A percentile compares a stretch with the other conserved stretches of the same genome.
Evolutionary conservation across 2,797 vertebrate species (phyloP).

Genomic region (Hippocampus kuda): DNA sequence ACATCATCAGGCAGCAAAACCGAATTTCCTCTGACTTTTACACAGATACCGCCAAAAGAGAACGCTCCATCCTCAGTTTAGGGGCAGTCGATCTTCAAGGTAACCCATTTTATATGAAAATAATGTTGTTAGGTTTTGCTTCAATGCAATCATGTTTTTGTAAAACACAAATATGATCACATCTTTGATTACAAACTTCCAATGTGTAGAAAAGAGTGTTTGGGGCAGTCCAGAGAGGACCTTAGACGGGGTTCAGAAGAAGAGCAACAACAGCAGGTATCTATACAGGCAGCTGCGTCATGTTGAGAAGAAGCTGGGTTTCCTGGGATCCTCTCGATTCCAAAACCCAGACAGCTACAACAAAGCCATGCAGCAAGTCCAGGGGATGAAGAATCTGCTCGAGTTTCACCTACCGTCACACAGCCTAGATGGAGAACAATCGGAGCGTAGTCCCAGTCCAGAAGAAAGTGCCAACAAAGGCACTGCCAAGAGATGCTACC

Average conservation of each 20-base stretch:
- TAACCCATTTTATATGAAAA: conserved; percentile 31
- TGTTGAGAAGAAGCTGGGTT: conserved; percentile 72
- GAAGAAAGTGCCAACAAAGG: conserved; percentile 35
- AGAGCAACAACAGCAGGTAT: conserved; percentile 65
- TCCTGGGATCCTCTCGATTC: conserved; percentile 72
- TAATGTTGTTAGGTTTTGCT: not conserved
- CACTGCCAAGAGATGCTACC: conserved; percentile 49
- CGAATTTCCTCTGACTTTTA: conserved; percentile 59
- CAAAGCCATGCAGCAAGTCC: conserved; percentile 74
- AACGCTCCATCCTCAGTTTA: conserved; percentile 58
- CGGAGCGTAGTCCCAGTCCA: conserved; percentile 48
- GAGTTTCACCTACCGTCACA: conserved; percentile 51
- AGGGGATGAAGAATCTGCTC: conserved; percentile 74
- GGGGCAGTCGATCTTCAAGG: conserved; percentile 67
- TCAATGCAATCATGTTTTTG: not conserved
- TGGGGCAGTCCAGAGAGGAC: conserved; percentile 53
- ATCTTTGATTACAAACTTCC: not conserved
- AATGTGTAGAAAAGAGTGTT: conserved; percentile 56
- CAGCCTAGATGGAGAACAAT: conserved; percentile 39
- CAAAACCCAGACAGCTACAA: conserved; percentile 66
- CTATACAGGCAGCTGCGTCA: conserved; percentile 80
- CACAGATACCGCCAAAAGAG: conserved; percentile 61
- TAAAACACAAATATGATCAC: not conserved
- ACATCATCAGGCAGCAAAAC: conserved; percentile 78
- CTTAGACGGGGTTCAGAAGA: conserved; percentile 50